Evolutionary conservation across 2,888 invertebrate genomes (phyloP).

Genomic region (Drosophila phalerata): DNA sequence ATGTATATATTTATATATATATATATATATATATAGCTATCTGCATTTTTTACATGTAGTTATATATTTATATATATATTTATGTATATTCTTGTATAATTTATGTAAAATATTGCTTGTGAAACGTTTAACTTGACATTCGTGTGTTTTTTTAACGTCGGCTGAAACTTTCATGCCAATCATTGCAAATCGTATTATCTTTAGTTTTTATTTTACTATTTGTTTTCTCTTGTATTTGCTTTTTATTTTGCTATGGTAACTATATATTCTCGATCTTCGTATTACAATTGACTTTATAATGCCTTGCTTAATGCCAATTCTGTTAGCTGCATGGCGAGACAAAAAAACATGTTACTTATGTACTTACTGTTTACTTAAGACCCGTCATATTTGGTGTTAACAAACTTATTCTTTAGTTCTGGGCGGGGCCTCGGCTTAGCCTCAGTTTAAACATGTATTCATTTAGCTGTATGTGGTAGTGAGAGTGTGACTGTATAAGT

Average conservation of each 20-base stretch:
- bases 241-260: constrained; percentile 10
- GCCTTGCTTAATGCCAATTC: constrained; percentile 39
- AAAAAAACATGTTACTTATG: constrained; percentile 53
- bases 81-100: constrained; percentile 35
- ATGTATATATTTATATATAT: constrained; percentile 40
- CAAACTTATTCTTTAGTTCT: constrained; percentile 50
- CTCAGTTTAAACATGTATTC: constrained; percentile 25
- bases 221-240: constrained; percentile 34
- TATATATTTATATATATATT: constrained; percentile 33
- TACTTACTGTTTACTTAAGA: constrained; percentile 58
- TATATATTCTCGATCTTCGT: constrained; percentile 9
- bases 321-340: constrained; percentile 29
- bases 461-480: constrained; percentile 22
- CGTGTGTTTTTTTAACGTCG: constrained; percentile 57
- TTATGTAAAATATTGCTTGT: constrained; percentile 79
- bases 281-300: constrained; percentile 66
- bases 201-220: constrained; percentile 22
- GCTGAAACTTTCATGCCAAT: constrained; percentile 11
- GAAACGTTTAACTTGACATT: constrained; percentile 79
- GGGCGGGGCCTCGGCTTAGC: constrained; percentile 42
- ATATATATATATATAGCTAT: constrained; percentile 32
- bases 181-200: constrained; percentile 33
- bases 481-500: constrained; percentile 26
- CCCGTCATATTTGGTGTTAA: constrained; percentile 70
- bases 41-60: constrained; percentile 2